Conservation (phyloP, 64 coral and sea anemone genomes). For the Acropora tenuis region DNA sequence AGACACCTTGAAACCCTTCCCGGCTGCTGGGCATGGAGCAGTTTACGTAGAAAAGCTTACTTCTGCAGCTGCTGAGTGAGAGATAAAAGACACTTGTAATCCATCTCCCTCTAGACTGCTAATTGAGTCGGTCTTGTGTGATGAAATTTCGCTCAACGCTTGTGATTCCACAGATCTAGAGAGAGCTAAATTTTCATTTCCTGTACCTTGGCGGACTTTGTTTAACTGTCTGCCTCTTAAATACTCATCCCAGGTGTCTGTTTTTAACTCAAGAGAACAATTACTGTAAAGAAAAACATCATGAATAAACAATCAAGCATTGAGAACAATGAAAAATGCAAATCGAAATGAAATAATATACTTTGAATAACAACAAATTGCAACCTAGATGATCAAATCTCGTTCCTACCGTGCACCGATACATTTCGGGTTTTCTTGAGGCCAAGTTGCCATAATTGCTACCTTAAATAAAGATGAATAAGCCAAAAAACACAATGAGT, state of each 20-base stretch:
- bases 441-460: conserved; percentile 38
- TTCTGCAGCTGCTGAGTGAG: not conserved
- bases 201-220: not conserved
- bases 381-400: not conserved
- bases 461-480: not conserved
- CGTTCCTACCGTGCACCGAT: not conserved
- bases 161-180: conserved; percentile 7
- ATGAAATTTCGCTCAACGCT: conserved; percentile 17
- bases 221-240: not conserved
- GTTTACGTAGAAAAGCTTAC: not conserved
- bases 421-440: conserved; percentile 28
- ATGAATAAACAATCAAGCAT: not conserved
- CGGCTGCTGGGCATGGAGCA: no score
- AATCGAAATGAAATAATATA: not conserved
- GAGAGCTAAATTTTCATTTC: conserved; percentile 16
- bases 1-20: no score
- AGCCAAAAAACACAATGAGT: no score
- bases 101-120: not conserved
- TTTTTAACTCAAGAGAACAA: conserved; percentile 22
- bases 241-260: not conserved
- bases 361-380: not conserved
- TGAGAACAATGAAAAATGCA: not conserved
- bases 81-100: conserved; percentile 4
- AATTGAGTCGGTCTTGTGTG: conserved; percentile 18
- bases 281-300: conserved; percentile 15